Evolutionary conservation across 2,113 vertebrate genomes (phyloP).

Genomic region (Romanogobio albipinnatus): DNA sequence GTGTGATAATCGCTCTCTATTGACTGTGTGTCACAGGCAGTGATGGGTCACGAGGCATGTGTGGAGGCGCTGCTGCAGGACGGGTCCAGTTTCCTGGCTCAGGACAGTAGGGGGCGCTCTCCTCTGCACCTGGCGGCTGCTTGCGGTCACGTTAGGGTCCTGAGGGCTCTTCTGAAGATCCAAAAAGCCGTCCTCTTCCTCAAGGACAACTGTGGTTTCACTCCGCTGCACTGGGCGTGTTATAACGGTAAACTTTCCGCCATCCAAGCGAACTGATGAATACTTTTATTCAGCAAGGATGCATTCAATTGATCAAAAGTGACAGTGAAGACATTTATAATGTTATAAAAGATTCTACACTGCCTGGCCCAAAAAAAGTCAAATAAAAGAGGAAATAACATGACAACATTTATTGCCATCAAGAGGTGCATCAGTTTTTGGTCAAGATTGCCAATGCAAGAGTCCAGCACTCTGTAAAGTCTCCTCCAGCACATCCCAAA

Average conservation of each 20-base stretch:
- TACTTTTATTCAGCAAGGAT: no score
- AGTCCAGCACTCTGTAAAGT: no score
- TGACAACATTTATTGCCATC: no score
- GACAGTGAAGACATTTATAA: no score
- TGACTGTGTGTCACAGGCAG: slow-evolving; percentile 76
- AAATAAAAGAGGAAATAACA: no score
- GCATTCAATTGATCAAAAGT: no score
- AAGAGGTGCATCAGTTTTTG: no score
- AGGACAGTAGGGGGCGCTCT: slow-evolving; percentile 90
- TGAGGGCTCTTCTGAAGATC: slow-evolving; percentile 90
- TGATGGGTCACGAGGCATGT: slow-evolving; percentile 94
- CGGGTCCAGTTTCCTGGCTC: slow-evolving; percentile 85
- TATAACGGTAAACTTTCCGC: slow-evolving; percentile 81
- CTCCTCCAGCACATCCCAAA: no score
- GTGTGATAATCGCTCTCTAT: no score
- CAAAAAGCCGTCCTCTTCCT: slow-evolving; percentile 82
- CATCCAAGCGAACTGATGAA: neutral
- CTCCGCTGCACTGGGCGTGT: slow-evolving; percentile 98
- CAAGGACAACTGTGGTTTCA: slow-evolving; percentile 95
- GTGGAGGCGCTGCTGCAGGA: slow-evolving; percentile 96
- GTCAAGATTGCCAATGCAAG: no score
- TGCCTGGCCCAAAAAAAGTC: no score
- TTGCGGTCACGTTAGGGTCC: slow-evolving; percentile 91
- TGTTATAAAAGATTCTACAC: no score
- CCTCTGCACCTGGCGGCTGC: slow-evolving; percentile 94